Conservation (phyloP, 1,140 invertebrate species). For the Chymomyza costata region DNA sequence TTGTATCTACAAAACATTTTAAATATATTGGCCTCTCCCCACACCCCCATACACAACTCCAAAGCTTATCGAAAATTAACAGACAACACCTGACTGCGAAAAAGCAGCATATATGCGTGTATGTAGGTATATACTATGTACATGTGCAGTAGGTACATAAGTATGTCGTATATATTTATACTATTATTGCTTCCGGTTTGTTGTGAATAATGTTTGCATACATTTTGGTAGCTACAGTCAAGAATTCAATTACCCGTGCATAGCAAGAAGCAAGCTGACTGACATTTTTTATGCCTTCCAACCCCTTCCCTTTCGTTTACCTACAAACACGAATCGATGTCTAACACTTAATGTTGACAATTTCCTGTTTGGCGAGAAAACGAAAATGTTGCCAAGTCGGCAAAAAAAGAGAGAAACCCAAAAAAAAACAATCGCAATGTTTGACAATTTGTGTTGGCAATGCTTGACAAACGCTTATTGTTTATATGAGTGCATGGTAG, state of each 20-base stretch:
- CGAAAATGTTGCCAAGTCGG: constrained; percentile 58
- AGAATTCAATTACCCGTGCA: constrained; percentile 63
- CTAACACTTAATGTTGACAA: constrained; percentile 69
- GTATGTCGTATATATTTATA: too few species aligned
- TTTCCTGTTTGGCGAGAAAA: constrained; percentile 57
- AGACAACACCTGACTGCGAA: constrained; percentile 22
- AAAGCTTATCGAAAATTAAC: constrained; percentile 59
- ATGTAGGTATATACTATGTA: too few species aligned
- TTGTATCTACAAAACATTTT: too few species aligned
- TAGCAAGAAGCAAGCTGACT: constrained; percentile 1
- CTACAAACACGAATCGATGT: too few species aligned
- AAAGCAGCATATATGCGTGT: too few species aligned
- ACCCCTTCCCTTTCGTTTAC: not conserved
- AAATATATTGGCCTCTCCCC: too few species aligned
- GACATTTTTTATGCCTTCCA: not conserved
- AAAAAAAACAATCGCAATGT: constrained; percentile 44
- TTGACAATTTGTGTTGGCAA: constrained; percentile 72
- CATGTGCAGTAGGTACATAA: too few species aligned
- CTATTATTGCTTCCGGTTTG: constrained; percentile 68
- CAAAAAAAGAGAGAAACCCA: constrained; percentile 26
- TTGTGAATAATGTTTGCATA: constrained; percentile 60
- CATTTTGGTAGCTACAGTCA: constrained; percentile 40
- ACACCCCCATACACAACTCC: too few species aligned
- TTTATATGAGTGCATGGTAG: too few species aligned
- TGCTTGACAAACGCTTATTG: too few species aligned